These are phyloP conservation scores for Himalopsyche kuldschensis DNA, from an alignment of 2,888 invertebrate species.

Conservation along the genomic window DNA sequence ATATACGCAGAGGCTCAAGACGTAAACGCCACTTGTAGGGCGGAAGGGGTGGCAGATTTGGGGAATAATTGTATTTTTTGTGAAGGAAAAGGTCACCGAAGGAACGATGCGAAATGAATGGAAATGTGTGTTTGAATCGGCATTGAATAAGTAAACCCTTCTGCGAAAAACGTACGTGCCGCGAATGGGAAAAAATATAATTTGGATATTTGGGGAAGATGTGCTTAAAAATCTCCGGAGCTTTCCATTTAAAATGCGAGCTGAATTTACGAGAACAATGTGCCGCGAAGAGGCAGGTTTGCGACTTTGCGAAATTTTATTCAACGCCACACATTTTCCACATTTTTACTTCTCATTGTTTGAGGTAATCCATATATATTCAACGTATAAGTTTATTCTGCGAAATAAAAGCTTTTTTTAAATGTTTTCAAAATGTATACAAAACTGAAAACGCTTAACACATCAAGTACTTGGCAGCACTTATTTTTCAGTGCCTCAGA, in stretches of 20 bases:
- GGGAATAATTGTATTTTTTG: constrained; percentile 14
- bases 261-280: constrained; percentile 2
- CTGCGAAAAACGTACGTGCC: constrained; percentile 24
- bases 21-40: background rate
- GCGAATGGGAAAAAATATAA: constrained; percentile 19
- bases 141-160: constrained; percentile 34
- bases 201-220: constrained; percentile 14
- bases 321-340: background rate
- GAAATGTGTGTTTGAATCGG: constrained; percentile 31
- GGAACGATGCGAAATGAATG: constrained; percentile 26
- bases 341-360: background rate
- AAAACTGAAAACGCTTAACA: no score
- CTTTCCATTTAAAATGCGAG: constrained; percentile 2
- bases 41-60: background rate
- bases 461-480: no score
- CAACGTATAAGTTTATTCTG: background rate
- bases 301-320: background rate
- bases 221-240: constrained; percentile 1
- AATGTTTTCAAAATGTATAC: no score
- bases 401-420: background rate
- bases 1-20: background rate
- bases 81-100: background rate
- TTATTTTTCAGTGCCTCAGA: no score
- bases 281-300: background rate
- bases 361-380: background rate